These are phyloP conservation scores for Sylvilagus floridanus DNA, from an alignment of 2,797 vertebrate species.

Conservation along the genomic window DNA sequence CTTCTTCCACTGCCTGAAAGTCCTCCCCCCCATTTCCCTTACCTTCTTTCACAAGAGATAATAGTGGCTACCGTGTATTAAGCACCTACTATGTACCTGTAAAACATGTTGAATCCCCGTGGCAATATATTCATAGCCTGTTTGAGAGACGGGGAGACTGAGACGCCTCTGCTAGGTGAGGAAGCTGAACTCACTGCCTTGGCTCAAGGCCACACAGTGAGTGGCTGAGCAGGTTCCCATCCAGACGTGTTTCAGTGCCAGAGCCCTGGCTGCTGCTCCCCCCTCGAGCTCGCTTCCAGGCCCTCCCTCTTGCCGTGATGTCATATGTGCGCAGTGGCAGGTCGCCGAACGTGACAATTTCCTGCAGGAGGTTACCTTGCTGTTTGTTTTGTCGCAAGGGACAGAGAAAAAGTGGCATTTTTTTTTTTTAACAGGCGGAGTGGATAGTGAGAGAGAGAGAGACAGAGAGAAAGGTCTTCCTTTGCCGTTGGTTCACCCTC, in stretches of 20 bases:
- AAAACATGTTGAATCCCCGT: not conserved
- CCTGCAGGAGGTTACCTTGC: not conserved
- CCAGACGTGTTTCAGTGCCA: not conserved
- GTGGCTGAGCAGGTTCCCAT: not conserved
- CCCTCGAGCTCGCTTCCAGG: not conserved
- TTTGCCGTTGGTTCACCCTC: too few species aligned
- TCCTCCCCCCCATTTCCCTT: not conserved
- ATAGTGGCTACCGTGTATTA: not conserved
- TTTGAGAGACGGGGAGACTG: conserved; percentile 29
- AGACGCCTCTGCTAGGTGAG: not conserved
- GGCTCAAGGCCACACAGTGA: not conserved
- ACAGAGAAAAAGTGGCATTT: not conserved
- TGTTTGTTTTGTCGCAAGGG: conserved; percentile 12
- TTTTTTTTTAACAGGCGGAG: not conserved
- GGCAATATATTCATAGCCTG: not conserved
- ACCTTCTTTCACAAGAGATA: conserved; percentile 19
- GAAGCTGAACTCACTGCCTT: not conserved
- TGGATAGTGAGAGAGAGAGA: too few species aligned
- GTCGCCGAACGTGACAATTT: conserved; percentile 12
- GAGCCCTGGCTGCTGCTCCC: conserved; percentile 3
- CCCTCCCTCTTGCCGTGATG: conserved; percentile 26
- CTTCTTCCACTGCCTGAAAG: conserved; percentile 7
- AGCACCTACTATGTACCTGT: not conserved
- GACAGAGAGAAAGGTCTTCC: too few species aligned
- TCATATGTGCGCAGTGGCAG: not conserved